These are phyloP conservation scores for Sakesphorus luctuosus DNA, from an alignment of 2,113 vertebrate genomes.

Conservation along the genomic window DNA sequence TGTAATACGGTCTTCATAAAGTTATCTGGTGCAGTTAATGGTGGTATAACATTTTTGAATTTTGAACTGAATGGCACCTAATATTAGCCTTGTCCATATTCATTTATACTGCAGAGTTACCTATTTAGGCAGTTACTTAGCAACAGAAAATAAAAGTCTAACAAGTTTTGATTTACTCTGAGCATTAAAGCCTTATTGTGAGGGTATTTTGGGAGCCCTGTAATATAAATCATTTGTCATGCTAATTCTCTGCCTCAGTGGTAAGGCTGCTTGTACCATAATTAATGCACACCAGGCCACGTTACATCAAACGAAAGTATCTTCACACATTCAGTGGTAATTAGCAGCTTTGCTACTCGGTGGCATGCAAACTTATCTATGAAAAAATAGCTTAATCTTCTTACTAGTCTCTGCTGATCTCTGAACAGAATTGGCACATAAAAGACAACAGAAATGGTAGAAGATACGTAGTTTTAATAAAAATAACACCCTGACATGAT, in stretches of 20 bases:
- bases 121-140: constrained; percentile 58
- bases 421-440: constrained; percentile 2
- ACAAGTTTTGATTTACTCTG: constrained; percentile 17
- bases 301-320: constrained; percentile 67
- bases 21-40: background rate
- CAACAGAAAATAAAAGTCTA: constrained; percentile 55
- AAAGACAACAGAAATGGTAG: background rate
- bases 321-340: constrained; percentile 66
- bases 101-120: constrained; percentile 45
- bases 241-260: constrained; percentile 54
- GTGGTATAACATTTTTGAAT: constrained; percentile 3
- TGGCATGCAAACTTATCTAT: constrained; percentile 57
- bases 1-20: background rate
- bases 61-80: constrained; percentile 23
- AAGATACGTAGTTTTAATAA: background rate
- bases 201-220: constrained; percentile 30
- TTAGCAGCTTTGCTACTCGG: constrained; percentile 65
- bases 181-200: constrained; percentile 15
- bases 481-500: background rate
- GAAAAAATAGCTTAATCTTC: constrained; percentile 62
- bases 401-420: constrained; percentile 61
- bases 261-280: constrained; percentile 63
- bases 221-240: constrained; percentile 67
- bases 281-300: constrained; percentile 59
- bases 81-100: constrained; percentile 29